A percentile compares a stretch with the other conserved stretches of the same genome.
phyloP scores from a whole-genome alignment of 2,113 vertebrate genomes.

The Dunckerocampus dactyliophorus region DNA sequence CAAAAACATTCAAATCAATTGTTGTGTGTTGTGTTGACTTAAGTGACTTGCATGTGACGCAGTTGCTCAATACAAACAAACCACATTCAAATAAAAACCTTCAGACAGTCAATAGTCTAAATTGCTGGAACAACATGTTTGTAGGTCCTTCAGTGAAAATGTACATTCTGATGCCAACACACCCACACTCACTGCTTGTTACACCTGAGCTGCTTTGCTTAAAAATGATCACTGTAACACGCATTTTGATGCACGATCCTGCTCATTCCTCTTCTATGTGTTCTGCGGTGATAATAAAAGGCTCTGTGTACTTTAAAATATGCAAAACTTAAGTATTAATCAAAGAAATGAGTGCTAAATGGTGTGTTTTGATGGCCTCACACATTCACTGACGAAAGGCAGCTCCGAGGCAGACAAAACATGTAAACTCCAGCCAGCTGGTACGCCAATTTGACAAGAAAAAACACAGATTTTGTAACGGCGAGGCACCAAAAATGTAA shows the following conservation, averaged over 20 bases:
- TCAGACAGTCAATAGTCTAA: slow-evolving; percentile 1
- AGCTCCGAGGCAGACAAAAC: slow-evolving; percentile 4
- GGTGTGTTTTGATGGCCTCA: slow-evolving; percentile 10
- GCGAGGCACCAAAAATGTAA: slow-evolving; percentile 62
- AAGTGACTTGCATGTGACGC: slow-evolving; percentile 22
- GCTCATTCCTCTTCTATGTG: background rate
- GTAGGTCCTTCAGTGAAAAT: slow-evolving; percentile 32
- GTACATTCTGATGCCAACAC: slow-evolving; percentile 50
- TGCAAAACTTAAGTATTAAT: too few relatives aligned
- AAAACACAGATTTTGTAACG: slow-evolving; percentile 31
- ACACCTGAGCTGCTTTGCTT: slow-evolving; percentile 48
- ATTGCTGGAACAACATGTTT: slow-evolving; percentile 8
- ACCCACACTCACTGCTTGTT: background rate
- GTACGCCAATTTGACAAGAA: slow-evolving; percentile 18
- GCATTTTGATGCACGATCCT: background rate
- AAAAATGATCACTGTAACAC: background rate
- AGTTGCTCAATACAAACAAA: slow-evolving; percentile 3
- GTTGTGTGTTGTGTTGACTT: slow-evolving; percentile 8
- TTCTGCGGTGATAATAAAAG: too few relatives aligned
- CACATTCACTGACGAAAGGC: slow-evolving; percentile 52
- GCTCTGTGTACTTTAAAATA: too few relatives aligned
- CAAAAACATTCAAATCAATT: too few relatives aligned
- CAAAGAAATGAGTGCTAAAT: background rate
- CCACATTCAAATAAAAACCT: too few relatives aligned
- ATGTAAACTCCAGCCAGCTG: slow-evolving; percentile 22